Evolutionary conservation across 1,140 invertebrate species (phyloP).

Genomic region (honey bee (Apis mellifera)): Amel_HAv3.1 CM009936.2:9344001-9344500

Average conservation of each 20-base stretch:
- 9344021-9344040: no score
- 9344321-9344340: constrained; percentile 47
- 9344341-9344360: constrained; percentile 63
- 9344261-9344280: background rate
- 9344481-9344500: constrained; percentile 60
- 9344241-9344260: constrained; percentile 54
- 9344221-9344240: constrained; percentile 45
- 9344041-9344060: no score
- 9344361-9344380: constrained; percentile 39
- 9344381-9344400: constrained; percentile 4
- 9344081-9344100: no score
- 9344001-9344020: no score
- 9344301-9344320: constrained; percentile 68
- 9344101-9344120: background rate
- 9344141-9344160: constrained; percentile 37
- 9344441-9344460: constrained; percentile 72
- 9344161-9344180: constrained; percentile 32
- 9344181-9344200: constrained; percentile 60
- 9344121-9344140: background rate
- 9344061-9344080: no score
- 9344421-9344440: background rate
- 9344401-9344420: constrained; percentile 2
- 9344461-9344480: constrained; percentile 63
- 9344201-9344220: constrained; percentile 59
- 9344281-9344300: constrained; percentile 50